A percentile compares a stretch with the other conserved stretches of the same genome.
These are phyloP conservation scores for Stictonetta naevosa DNA, from an alignment of 2,113 vertebrate species.

Conservation along the genomic window DNA sequence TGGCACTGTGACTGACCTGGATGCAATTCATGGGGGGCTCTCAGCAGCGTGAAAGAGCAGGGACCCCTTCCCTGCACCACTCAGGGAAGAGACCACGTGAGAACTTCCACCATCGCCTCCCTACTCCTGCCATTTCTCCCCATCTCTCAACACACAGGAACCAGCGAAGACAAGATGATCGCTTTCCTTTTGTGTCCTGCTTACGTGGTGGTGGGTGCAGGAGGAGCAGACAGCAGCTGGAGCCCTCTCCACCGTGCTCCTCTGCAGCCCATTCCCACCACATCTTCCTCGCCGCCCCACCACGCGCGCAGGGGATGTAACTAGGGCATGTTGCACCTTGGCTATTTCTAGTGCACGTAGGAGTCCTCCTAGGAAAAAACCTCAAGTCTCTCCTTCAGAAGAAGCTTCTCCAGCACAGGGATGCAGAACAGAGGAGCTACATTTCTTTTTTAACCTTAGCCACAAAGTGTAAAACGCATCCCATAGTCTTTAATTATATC, in stretches of 20 bases:
- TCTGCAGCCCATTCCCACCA: neutral
- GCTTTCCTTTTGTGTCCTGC: slow-evolving; percentile 28
- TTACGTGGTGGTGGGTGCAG: neutral
- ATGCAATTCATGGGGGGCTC: neutral
- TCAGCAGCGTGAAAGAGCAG: neutral
- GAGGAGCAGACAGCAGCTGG: neutral
- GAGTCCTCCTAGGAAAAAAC: slow-evolving; percentile 18
- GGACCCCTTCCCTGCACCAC: neutral
- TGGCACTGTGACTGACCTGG: neutral
- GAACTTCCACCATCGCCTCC: neutral
- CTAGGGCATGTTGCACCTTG: neutral
- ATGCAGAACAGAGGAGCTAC: neutral
- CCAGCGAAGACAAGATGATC: neutral
- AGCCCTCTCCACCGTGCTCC: neutral
- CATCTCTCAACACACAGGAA: neutral
- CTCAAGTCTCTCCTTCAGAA: slow-evolving; percentile 15
- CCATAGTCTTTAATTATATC: slow-evolving; percentile 3
- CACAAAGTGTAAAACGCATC: neutral
- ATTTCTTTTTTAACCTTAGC: neutral
- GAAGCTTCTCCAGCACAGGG: neutral
- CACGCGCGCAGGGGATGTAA: neutral
- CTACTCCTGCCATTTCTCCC: neutral
- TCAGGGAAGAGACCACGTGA: neutral
- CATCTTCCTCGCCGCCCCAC: rapidly evolving
- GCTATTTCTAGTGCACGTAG: slow-evolving; percentile 48